Evolutionary conservation across 1,140 invertebrate species (phyloP).

Genomic region (Caenorhabditis latens): DNA sequence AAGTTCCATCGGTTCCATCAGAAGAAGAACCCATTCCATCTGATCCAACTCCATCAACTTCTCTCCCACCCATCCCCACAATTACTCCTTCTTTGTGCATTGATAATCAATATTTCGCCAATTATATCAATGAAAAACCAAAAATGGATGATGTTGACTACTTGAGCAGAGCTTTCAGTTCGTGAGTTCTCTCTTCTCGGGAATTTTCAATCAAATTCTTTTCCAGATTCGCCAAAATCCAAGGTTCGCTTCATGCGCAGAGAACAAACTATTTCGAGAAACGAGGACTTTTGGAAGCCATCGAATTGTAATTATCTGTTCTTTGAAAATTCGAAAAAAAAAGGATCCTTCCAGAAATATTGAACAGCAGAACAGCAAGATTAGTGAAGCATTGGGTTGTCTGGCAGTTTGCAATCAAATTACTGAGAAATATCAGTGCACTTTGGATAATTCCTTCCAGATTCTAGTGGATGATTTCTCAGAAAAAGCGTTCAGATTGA

Average conservation of each 20-base stretch:
- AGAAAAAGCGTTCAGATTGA: slow-evolving; percentile 40
- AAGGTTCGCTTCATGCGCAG: slow-evolving; percentile 12
- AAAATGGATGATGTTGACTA: slow-evolving; percentile 45
- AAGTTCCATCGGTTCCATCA: not conserved
- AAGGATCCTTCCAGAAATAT: not conserved
- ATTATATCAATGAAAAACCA: slow-evolving; percentile 45
- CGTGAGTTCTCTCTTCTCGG: not conserved
- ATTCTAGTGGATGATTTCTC: slow-evolving; percentile 36
- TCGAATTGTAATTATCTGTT: not conserved
- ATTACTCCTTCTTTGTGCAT: slow-evolving; percentile 29
- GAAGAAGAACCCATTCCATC: slow-evolving; percentile 21
- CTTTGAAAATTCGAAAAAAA: not conserved
- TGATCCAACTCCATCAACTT: slow-evolving; percentile 16
- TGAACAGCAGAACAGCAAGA: slow-evolving; percentile 24
- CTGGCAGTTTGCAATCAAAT: slow-evolving; percentile 32
- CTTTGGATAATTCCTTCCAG: slow-evolving; percentile 37
- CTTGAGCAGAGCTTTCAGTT: slow-evolving; percentile 33
- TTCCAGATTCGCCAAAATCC: slow-evolving; percentile 36
- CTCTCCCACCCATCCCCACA: not conserved
- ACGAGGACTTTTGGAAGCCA: slow-evolving; percentile 22
- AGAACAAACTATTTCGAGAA: slow-evolving; percentile 37
- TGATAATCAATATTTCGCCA: slow-evolving; percentile 31
- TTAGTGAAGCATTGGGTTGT: slow-evolving; percentile 31
- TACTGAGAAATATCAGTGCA: slow-evolving; percentile 38
- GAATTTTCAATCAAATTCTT: not conserved